Evolutionary conservation across 2,888 invertebrate species (phyloP).

Genomic region (Pachymerium ferrugineum): DNA sequence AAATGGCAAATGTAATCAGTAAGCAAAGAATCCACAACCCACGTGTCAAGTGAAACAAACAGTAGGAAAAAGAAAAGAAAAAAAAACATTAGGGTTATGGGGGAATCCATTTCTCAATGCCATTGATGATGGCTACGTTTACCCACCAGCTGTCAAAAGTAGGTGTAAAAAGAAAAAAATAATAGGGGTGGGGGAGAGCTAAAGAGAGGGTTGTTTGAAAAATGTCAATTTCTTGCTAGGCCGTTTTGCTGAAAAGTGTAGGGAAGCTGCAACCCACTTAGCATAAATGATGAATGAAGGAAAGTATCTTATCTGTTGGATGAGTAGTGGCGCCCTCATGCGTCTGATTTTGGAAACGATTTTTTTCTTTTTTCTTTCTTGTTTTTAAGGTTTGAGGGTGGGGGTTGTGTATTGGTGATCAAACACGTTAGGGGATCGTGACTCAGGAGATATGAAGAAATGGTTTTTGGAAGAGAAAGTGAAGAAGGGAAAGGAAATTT

Average conservation of each 20-base stretch:
- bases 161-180: not conserved
- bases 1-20: constrained; percentile 18
- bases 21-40: constrained; percentile 1
- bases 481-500: not conserved
- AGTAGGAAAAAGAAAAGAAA: not conserved
- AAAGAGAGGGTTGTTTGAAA: not conserved
- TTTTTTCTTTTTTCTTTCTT: no score
- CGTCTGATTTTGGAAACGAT: not conserved
- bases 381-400: no score
- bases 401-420: not conserved
- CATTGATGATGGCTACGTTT: constrained; percentile 4
- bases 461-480: not conserved
- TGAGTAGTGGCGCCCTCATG: constrained; percentile 6
- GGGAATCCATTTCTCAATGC: constrained; percentile 20
- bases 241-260: not conserved
- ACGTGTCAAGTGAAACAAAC: constrained; percentile 15
- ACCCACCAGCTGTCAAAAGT: not conserved
- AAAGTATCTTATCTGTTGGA: not conserved
- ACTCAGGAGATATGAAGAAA: not conserved
- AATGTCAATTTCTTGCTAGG: not conserved
- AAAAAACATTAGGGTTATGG: constrained; percentile 1
- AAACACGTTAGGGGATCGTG: not conserved
- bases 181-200: not conserved
- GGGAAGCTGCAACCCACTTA: not conserved
- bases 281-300: constrained; percentile 7